Base-by-base conservation (phyloP, 2,797 vertebrate species). In the Clarias platycephalus region DNA sequence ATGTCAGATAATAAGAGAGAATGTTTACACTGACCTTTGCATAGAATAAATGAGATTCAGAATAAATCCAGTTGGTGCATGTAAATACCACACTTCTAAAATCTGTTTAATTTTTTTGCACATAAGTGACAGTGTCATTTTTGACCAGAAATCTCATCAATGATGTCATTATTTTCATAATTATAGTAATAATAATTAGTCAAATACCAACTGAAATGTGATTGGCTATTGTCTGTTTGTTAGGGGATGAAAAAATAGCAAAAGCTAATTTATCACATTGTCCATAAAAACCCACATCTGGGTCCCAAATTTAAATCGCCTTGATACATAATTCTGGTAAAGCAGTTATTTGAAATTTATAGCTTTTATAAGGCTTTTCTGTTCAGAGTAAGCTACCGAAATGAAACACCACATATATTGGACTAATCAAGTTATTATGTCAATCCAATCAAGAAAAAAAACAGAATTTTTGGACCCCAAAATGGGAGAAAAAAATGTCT, bases 11-110 rank as follows among this genome's bases (percentile, higher is more conserved):
- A 72, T 26, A 44, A 34, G 9, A 77, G 1, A 82, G n/a, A 40
- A 74, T 24, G n/a, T 40, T 79, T 60, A 77, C 75, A 77, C 31
- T 60, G 22, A 37, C 22, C 12, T 84, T 79, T 83, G 83, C 78
- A 62, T 77, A 31, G 34, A 75, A 72, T 72, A 80, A 76, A 84
- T 31, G 55, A 70, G 60, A 80, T 72, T 72, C 34, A 40, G 20
- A 49, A 64, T 82, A 20, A 72, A 75, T 57, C 26, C 68, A 22
- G 71, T 55, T 60, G 75, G 70, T 70, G 81, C 78, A 77, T 31
- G n/a, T 68, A 53, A 44, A 58, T 67, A 64, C 34, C 37, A 26
- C 26, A 64, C 6, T 18, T 72, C 7, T 26, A 4, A 10, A 12
- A 2, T 8, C 44, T 3, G 44, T 74, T 55, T 55, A 16, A 28